Evolutionary conservation across 2,888 invertebrate genomes (phyloP).

Genomic region (Drosophila anomelani): DNA sequence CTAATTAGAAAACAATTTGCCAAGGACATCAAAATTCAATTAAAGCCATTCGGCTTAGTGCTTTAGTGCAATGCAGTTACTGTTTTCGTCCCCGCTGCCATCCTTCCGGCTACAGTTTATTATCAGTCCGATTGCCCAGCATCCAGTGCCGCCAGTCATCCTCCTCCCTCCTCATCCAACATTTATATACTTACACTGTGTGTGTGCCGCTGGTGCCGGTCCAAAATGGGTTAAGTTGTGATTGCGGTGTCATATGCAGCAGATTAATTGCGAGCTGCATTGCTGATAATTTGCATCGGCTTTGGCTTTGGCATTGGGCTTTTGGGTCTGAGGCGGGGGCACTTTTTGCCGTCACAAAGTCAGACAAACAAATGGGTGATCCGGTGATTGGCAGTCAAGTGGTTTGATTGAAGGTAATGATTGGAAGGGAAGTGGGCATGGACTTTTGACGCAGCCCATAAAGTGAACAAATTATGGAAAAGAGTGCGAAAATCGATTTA

Average conservation of each 20-base stretch:
- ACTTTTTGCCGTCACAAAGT: slow-evolving; percentile 36
- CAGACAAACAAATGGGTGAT: slow-evolving; percentile 48
- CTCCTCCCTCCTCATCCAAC: slow-evolving; percentile 18
- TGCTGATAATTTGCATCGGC: slow-evolving; percentile 72
- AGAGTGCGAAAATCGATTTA: slow-evolving; percentile 2
- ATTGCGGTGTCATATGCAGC: slow-evolving; percentile 79
- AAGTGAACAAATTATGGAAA: slow-evolving; percentile 33
- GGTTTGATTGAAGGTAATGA: slow-evolving; percentile 33
- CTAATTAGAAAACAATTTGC: slow-evolving; percentile 81
- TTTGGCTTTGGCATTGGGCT: slow-evolving; percentile 12
- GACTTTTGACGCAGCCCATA: slow-evolving; percentile 43
- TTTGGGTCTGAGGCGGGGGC: slow-evolving; percentile 14
- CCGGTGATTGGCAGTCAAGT: slow-evolving; percentile 46
- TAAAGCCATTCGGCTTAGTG: slow-evolving; percentile 77
- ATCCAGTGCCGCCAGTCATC: neutral
- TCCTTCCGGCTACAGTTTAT: slow-evolving; percentile 71
- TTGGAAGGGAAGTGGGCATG: slow-evolving; percentile 5
- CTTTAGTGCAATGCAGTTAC: slow-evolving; percentile 68
- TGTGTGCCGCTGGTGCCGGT: slow-evolving; percentile 18
- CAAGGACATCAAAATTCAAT: slow-evolving; percentile 80
- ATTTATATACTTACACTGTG: slow-evolving; percentile 41
- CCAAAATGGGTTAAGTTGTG: slow-evolving; percentile 73
- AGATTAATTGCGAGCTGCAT: slow-evolving; percentile 77
- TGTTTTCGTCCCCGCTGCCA: slow-evolving; percentile 10
- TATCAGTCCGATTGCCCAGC: slow-evolving; percentile 50